Base-by-base conservation (phyloP, 2,113 vertebrate species). In the Bostrychus sinensis region DNA sequence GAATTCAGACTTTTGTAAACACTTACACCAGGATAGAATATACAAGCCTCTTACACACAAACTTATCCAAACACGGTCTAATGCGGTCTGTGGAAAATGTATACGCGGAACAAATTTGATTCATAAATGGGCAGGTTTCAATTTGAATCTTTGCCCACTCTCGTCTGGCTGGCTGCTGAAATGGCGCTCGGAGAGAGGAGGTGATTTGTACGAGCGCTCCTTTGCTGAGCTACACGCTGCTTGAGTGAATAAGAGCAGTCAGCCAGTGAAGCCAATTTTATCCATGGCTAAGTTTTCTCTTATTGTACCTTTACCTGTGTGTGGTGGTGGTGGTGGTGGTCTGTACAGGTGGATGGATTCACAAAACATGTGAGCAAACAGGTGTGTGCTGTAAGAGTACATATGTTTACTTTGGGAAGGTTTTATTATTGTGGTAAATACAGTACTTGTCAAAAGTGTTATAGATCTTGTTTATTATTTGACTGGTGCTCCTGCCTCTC, bases 111-210 rank as follows among this genome's bases (percentile, higher is more conserved):
- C 89, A 89, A 90, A 90, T 91, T 78, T 78, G 72, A 90, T 89
- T 90, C 84, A 86, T 89, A 92, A 91, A 90, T 80, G 79, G 79
- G 66, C 85, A 88, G 80, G 86, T 90, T 91, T 90, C 84, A 83
- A 86, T 87, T 89, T 89, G 66, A 89, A 78, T 83, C 57, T 56
- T 64, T 7, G 64, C 77, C 77, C 68, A 72, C 82, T 72, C 77
- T 80, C 69, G 66, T 76, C 78, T 70, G 77, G 82, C 72, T 70
- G 80, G 80, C 83, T 81, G 80, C 82, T 81, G 74, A 90, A 88
- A 89, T 85, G 75, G 81, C 86, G 85, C 80, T 81, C 65, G 19
- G 50, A 22, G 51, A 62, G 48, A 50, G 53, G 79, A 75, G 78
- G 77, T 83, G 84, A 88, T 84, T 81, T 73, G 68, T 70, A 84